Evolutionary conservation across 2,888 invertebrate genomes (phyloP), one percentile per base, ranked within the genome.

Genomic region (Lumbricus terrestris): DNA sequence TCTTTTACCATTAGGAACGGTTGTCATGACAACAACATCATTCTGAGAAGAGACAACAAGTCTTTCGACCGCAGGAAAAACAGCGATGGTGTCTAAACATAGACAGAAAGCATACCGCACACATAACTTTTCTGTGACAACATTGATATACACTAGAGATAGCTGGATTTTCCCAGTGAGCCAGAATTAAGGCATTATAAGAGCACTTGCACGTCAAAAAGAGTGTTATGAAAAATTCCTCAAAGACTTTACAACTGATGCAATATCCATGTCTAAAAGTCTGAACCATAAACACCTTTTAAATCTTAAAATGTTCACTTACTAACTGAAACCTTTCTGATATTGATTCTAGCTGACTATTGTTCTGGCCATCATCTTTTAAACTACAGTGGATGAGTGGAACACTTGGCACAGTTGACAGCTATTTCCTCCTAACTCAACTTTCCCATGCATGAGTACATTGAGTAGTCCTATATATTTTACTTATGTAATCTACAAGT

Each of bases 11-110:
- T n/a, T 69, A 13, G 69, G 69, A 69, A 69, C 69, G 1, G 69
- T 69, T 69, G 69, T n/a, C 69, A 69, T 69, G 69, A 69, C 69
- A 69, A 69, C 69, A 69, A 69, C 69, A 69, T n/a, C 69, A 69
- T 6, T 69, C 69, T 69, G 69, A 69, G n/a, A 29, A 69, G n/a
- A 69, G 69, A 15, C 16, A n/a, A 69, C 69, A 69, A n/a, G 69
- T 69, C 69, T 8, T n/a, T 69, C 69, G 29, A 69, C n/a, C n/a
- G 69, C 29, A 69, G 69, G 69, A 69, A 69, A 69, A 29, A 69
- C n/a, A n/a, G 69, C 69, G 29, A 69, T n/a, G n/a, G 69, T 69
- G n/a, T 69, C 69, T 69, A 69, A 69, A 47, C 29, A 69, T 11
- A 69, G 29, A 69, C 16, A 69, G 15, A 69, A 69, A 47, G 20